Percentiles rank a stretch among this genome's conserved stretches.
Conservation (phyloP, 2,113 vertebrate genomes). For the Dunckerocampus dactyliophorus region DNA sequence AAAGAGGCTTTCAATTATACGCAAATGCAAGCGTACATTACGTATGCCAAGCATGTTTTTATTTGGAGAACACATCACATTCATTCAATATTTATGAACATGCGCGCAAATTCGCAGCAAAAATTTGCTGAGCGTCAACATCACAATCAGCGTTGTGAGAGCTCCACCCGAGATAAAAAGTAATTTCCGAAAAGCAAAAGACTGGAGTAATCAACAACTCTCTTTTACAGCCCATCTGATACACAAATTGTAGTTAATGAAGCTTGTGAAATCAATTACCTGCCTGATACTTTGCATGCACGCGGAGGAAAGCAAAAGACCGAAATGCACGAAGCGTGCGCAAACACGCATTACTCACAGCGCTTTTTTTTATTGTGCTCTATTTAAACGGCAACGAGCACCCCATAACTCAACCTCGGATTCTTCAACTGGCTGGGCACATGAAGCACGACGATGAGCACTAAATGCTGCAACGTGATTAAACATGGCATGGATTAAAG, state of each 20-base stretch:
- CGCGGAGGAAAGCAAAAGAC: slow-evolving; percentile 55
- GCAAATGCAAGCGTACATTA: neutral
- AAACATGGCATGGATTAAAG: slow-evolving; percentile 19
- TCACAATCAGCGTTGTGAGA: slow-evolving; percentile 45
- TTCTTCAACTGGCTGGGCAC: neutral
- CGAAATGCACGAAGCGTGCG: slow-evolving; percentile 62
- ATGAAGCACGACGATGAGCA: neutral
- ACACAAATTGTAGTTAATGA: slow-evolving; percentile 76
- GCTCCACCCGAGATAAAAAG: slow-evolving; percentile 52
- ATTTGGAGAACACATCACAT: slow-evolving; percentile 27
- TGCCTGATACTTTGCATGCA: slow-evolving; percentile 70
- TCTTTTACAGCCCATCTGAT: slow-evolving; percentile 74
- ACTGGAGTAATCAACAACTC: slow-evolving; percentile 71
- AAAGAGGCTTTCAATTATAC: too few species aligned
- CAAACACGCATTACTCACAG: slow-evolving; percentile 71
- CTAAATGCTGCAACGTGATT: slow-evolving; percentile 3
- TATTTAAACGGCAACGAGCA: slow-evolving; percentile 71
- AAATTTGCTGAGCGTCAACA: slow-evolving; percentile 42
- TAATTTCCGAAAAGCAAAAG: slow-evolving; percentile 62
- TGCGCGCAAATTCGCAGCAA: slow-evolving; percentile 13
- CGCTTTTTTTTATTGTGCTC: slow-evolving; percentile 62
- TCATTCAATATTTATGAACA: slow-evolving; percentile 28
- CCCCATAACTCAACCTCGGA: slow-evolving; percentile 40
- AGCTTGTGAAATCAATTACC: slow-evolving; percentile 74
- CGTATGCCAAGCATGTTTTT: slow-evolving; percentile 12